Conservation (phyloP, 2,888 invertebrate species). For the Crematogaster levior region DNA sequence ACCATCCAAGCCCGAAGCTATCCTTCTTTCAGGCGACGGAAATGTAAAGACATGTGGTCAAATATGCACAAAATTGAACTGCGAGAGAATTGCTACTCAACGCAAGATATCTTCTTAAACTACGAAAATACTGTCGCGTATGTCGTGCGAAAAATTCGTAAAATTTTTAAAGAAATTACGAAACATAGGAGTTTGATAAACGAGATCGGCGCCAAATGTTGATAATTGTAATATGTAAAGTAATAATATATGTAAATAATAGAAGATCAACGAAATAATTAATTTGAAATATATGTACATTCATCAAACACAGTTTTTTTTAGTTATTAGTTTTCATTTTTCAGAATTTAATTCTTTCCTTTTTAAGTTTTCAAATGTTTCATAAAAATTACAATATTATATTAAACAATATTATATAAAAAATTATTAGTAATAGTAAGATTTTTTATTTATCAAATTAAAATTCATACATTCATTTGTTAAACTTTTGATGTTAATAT, state of each 20-base stretch:
- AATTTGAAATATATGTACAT: not conserved
- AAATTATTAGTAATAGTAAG: too few relatives aligned
- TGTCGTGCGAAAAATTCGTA: not conserved
- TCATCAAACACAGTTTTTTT: not conserved
- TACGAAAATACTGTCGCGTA: not conserved
- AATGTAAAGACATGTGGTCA: conserved; percentile 3
- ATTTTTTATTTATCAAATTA: not conserved
- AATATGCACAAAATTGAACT: conserved; percentile 1
- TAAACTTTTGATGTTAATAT: not conserved
- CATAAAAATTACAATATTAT: not conserved
- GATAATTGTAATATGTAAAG: too few relatives aligned
- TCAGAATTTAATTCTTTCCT: not conserved
- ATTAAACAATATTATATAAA: too few relatives aligned
- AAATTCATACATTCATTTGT: not conserved
- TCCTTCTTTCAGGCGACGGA: not conserved
- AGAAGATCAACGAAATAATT: not conserved
- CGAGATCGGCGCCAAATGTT: not conserved
- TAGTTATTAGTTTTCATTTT: not conserved
- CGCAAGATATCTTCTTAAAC: not conserved
- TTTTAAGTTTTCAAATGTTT: not conserved
- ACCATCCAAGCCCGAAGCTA: conserved; percentile 4
- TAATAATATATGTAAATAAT: too few relatives aligned
- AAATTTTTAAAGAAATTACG: not conserved
- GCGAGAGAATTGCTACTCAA: not conserved
- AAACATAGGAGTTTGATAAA: not conserved